Conservation (phyloP, 2,113 vertebrate genomes). For the Antennarius striatus region DNA sequence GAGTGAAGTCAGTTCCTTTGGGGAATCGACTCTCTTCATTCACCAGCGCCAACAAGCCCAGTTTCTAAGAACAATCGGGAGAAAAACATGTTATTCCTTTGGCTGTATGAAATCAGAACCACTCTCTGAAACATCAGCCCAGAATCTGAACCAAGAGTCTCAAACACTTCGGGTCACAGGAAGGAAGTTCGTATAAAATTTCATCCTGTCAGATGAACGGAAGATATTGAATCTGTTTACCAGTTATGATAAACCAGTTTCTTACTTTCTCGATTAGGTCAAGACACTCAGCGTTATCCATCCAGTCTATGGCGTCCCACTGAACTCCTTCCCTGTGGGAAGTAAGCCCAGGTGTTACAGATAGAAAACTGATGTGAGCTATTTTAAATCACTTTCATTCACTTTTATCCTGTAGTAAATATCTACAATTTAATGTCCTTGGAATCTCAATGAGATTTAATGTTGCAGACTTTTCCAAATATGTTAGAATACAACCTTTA, state of each 20-base stretch:
- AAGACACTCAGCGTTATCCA: conserved; percentile 94
- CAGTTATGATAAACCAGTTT: neutral
- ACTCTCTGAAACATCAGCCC: conserved; percentile 12
- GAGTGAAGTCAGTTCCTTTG: conserved; percentile 92
- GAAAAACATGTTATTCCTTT: conserved; percentile 12
- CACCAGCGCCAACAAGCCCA: conserved; percentile 89
- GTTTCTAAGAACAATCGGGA: conserved; percentile 80
- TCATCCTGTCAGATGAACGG: too few relatives aligned
- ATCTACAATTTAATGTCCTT: too few relatives aligned
- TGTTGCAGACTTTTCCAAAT: too few relatives aligned
- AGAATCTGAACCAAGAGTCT: neutral
- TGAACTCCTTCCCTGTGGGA: conserved; percentile 86
- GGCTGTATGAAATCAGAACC: conserved; percentile 10
- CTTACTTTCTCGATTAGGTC: conserved; percentile 92
- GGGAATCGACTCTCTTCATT: conserved; percentile 95
- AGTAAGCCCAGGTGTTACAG: neutral
- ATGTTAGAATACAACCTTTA: too few relatives aligned
- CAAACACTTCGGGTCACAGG: neutral
- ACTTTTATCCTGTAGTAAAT: too few relatives aligned
- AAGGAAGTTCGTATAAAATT: too few relatives aligned
- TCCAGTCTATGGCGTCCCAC: conserved; percentile 96
- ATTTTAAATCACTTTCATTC: neutral
- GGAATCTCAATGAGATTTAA: too few relatives aligned
- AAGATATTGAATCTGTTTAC: too few relatives aligned
- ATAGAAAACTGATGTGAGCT: neutral